Evolutionary conservation across 1,140 invertebrate genomes (phyloP).

Genomic region (Argopecten irradians): DNA sequence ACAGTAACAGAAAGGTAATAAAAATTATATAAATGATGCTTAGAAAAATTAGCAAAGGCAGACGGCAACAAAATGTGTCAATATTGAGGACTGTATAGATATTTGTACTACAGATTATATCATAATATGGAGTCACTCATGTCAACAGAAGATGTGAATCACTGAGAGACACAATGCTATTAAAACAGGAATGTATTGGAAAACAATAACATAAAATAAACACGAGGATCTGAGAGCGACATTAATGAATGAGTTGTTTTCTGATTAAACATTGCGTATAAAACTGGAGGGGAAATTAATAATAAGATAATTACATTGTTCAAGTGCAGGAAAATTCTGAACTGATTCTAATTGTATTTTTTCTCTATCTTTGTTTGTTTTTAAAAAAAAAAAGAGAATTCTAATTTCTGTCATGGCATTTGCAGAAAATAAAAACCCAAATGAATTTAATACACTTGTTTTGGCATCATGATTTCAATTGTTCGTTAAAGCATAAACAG

Average conservation of each 20-base stretch:
- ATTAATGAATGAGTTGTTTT: background rate
- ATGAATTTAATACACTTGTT: constrained; percentile 10
- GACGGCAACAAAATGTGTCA: too few relatives aligned
- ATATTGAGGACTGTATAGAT: too few relatives aligned
- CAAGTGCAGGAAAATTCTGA: background rate
- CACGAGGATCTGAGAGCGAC: background rate
- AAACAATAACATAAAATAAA: background rate
- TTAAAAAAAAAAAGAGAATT: background rate
- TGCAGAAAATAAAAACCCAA: background rate
- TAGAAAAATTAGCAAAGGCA: too few relatives aligned
- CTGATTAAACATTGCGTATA: background rate
- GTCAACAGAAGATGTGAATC: background rate
- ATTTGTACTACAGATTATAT: background rate
- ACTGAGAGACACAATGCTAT: background rate
- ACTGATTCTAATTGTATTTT: background rate
- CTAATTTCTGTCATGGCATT: constrained; percentile 5
- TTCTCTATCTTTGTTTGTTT: too few relatives aligned
- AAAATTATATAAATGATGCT: too few relatives aligned
- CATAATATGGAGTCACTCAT: background rate
- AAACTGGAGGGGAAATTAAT: constrained; percentile 16
- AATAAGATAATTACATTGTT: background rate
- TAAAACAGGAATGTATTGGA: background rate
- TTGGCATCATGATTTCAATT: constrained; percentile 1
- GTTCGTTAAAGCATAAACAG: background rate
- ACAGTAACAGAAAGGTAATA: too few relatives aligned